A percentile compares a stretch with the other conserved stretches of the same genome.
Conservation (phyloP, 30 jellyfish, hydroid and myxozoan species). For the Haliclystus octoradiatus region DNA sequence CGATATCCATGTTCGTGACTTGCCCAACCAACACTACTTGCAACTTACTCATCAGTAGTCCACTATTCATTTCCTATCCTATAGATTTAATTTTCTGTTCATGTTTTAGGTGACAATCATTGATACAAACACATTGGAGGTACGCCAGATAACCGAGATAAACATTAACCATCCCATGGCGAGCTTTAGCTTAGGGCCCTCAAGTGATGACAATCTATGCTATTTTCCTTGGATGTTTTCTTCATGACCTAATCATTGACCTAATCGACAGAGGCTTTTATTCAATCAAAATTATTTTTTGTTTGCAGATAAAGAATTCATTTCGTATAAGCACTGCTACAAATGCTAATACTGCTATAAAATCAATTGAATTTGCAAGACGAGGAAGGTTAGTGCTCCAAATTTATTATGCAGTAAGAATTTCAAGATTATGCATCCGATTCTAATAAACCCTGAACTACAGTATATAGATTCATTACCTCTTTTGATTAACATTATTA, state of each 20-base stretch:
- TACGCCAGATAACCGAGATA: not conserved
- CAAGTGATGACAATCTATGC: no score
- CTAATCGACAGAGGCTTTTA: no score
- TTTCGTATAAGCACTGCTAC: constrained; percentile 90
- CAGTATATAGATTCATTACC: no score
- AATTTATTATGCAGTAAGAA: not conserved
- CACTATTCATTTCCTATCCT: not conserved
- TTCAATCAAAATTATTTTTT: constrained; percentile 1
- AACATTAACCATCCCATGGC: no score
- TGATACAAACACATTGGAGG: constrained; percentile 17
- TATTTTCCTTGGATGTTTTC: no score
- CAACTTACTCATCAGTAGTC: not conserved
- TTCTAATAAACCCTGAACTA: no score
- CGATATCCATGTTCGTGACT: not conserved
- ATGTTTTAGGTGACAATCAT: constrained; percentile 16
- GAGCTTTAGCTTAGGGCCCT: no score
- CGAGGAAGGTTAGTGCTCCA: constrained; percentile 59
- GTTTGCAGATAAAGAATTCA: constrained; percentile 41
- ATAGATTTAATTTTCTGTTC: not conserved
- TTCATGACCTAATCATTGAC: no score
- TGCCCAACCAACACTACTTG: not conserved
- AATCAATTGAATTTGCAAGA: constrained; percentile 84
- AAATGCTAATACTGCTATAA: constrained; percentile 90
- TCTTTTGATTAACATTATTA: no score
- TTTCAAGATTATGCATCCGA: not conserved